Evolutionary conservation across 2,797 vertebrate genomes (phyloP).

Genomic region (Psittacula derbiana): DNA sequence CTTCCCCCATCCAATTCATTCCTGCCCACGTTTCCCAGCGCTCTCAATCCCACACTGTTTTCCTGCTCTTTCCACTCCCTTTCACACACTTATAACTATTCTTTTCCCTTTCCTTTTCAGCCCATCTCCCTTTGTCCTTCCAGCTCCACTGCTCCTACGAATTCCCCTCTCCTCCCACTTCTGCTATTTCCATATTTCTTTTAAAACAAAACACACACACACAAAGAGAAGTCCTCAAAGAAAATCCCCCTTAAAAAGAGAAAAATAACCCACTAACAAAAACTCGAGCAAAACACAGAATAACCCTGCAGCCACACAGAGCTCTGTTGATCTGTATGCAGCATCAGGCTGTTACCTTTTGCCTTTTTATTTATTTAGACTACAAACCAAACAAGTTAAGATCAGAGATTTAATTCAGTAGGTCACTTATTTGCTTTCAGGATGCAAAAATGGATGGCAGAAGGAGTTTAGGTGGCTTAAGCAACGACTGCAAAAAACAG

Average conservation of each 20-base stretch:
- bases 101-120: conserved; percentile 1
- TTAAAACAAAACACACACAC: not conserved
- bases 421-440: not conserved
- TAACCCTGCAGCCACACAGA: not conserved
- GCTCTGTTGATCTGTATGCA: not conserved
- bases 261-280: not conserved
- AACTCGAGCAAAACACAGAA: not conserved
- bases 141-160: not conserved
- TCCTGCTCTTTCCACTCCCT: conserved; percentile 4
- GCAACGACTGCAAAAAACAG: not conserved
- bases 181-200: not conserved
- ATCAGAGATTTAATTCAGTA: conserved; percentile 5
- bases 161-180: not conserved
- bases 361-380: conserved; percentile 18
- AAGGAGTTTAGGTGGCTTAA: not conserved
- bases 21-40: not conserved
- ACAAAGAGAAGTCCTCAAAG: not conserved
- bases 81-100: not conserved
- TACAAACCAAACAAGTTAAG: conserved; percentile 1
- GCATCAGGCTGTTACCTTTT: not conserved
- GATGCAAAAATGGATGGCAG: not conserved
- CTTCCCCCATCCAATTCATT: not conserved
- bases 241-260: not conserved
- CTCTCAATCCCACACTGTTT: not conserved
- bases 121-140: conserved; percentile 15